These are phyloP conservation scores for Triplophysa yarkandensis DNA, from an alignment of 2,797 vertebrate species.

Conservation along the genomic window DNA sequence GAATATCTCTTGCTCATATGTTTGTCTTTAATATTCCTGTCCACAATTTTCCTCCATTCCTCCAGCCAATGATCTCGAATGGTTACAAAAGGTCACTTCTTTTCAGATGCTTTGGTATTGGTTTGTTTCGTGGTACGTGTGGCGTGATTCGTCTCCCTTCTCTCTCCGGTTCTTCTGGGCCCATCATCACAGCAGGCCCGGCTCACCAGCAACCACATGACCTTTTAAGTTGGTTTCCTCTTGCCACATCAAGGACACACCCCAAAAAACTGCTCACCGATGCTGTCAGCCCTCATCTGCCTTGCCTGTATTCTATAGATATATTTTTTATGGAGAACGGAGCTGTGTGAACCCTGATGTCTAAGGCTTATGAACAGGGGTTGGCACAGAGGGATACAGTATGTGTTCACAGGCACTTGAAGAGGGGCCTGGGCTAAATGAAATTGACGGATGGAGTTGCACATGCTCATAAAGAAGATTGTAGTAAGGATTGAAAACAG, in stretches of 20 bases:
- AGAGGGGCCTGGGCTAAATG: conserved; percentile 50
- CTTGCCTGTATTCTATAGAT: conserved; percentile 70
- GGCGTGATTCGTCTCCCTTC: conserved; percentile 52
- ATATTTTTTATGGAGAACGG: conserved; percentile 55
- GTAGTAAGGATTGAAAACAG: conserved; percentile 55
- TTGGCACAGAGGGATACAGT: conserved; percentile 29
- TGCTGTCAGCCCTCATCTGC: conserved; percentile 71
- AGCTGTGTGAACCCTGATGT: conserved; percentile 50
- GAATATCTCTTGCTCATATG: neutral
- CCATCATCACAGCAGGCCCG: conserved; percentile 64
- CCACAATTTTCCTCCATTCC: conserved; percentile 15
- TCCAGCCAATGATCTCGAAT: conserved; percentile 1
- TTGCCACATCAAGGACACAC: conserved; percentile 74
- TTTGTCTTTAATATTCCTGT: conserved; percentile 21
- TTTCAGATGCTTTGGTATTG: conserved; percentile 46
- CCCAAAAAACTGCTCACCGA: conserved; percentile 57
- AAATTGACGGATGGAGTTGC: conserved; percentile 52
- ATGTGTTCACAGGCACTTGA: conserved; percentile 49
- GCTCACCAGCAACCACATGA: conserved; percentile 72
- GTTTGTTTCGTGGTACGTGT: conserved; percentile 74
- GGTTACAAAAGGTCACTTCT: conserved; percentile 35
- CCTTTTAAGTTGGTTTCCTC: conserved; percentile 74
- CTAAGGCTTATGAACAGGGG: conserved; percentile 44
- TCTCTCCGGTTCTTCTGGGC: conserved; percentile 56
- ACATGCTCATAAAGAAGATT: conserved; percentile 53